Percentiles rank a stretch among this genome's conserved stretches.
Conservation (phyloP, 2,888 invertebrate species). For the Drosophila quinaria region DNA sequence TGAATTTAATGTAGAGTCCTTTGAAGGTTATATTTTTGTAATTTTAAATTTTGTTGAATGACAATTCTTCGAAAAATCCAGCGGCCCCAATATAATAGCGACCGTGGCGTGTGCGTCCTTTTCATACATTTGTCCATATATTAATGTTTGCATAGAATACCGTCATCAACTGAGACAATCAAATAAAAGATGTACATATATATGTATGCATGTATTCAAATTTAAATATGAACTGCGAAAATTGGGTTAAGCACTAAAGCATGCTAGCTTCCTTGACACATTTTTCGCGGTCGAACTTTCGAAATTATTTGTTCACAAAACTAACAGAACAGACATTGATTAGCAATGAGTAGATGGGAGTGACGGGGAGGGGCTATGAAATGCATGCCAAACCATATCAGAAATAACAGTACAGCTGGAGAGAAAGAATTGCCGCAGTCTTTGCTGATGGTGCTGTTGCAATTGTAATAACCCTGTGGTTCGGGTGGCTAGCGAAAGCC, state of each 20-base stretch:
- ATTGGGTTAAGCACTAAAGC: slow-evolving; percentile 78
- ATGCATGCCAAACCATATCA: slow-evolving; percentile 37
- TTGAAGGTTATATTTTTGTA: no score
- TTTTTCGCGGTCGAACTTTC: slow-evolving; percentile 52
- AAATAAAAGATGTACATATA: not conserved
- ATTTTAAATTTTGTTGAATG: no score
- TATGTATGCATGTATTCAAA: not conserved
- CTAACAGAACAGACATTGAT: slow-evolving; percentile 43
- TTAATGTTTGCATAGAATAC: slow-evolving; percentile 21
- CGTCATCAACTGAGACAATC: slow-evolving; percentile 22
- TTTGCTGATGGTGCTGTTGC: slow-evolving; percentile 45
- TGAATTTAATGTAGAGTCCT: no score
- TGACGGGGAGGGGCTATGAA: not conserved
- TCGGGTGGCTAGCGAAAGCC: no score
- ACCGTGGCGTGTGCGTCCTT: no score
- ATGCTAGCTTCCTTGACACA: slow-evolving; percentile 78
- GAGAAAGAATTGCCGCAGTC: slow-evolving; percentile 21
- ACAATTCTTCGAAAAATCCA: no score
- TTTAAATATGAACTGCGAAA: slow-evolving; percentile 36
- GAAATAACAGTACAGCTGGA: slow-evolving; percentile 6
- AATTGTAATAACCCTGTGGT: slow-evolving; percentile 42
- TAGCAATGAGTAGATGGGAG: slow-evolving; percentile 7
- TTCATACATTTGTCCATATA: no score
- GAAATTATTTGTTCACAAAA: slow-evolving; percentile 47
- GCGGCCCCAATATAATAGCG: no score